Evolutionary conservation across 2,888 invertebrate genomes (phyloP), one percentile per base, ranked within the genome.

Genomic region (Zygogramma bicolorata): DNA sequence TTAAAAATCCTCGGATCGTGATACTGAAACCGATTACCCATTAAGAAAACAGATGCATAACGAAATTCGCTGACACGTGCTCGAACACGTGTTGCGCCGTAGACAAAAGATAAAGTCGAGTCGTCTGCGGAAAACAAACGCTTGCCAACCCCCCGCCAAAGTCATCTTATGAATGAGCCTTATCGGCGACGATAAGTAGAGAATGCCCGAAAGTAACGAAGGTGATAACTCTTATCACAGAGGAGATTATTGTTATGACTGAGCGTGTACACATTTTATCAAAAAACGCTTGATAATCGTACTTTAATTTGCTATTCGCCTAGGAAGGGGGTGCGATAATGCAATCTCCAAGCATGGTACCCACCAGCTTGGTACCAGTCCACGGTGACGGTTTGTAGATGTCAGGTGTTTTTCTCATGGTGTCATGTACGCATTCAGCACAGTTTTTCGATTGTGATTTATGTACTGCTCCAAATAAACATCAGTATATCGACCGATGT

Each of bases 151-250:
- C 80, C 77, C 76, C 79, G 77, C 76, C 77, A 70, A 71, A 65
- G 61, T 67, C 70, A 73, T 76, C 76, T 73, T 61, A 70, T 76
- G 74, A 75, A 75, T 74, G 71, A 62, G 34, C 59, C 25, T 75
- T 75, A 75, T 75, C 75, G 66, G 67, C 18, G 57, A 60, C 70
- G 73, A 75, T 75, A 75, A 71, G 71, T 22, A 68, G 63, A 71
- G 73, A 75, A 75, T 83, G 81, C 83, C 83, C 83, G 60, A 81
- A 85, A 84, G 84, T 81, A 83, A 82, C 82, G 80, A 84, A 85
- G 84, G 84, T 85, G 85, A 85, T 85, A 85, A 83, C 83, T n/a
- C n/a, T 81, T 84, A 85, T 85, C 83, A 81, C 81, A 77, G 76
- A 78, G 80, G 81, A 81, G 81, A 83, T 82, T 84, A 83, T 82